A percentile compares a stretch with the other conserved stretches of the same genome.
phyloP scores from a whole-genome alignment of 2,113 vertebrate species.

The Lagopus muta region DNA sequence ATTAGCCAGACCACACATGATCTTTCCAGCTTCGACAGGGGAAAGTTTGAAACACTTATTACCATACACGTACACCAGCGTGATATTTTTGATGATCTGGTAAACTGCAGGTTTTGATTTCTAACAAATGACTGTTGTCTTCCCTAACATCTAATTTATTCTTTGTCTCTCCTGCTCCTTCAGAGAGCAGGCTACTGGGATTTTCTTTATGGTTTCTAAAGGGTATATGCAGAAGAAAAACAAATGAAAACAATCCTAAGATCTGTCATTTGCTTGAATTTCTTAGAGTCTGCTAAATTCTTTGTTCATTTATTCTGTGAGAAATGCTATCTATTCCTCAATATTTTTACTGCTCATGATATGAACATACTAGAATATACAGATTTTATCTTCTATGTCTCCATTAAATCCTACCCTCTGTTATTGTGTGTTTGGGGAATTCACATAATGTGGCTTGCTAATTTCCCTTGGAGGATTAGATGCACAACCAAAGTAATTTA shows the following conservation, averaged over 20 bases:
- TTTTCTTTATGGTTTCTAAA: neutral
- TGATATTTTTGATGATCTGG: constrained; percentile 93
- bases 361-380: neutral
- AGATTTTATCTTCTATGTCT: neutral
- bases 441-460: neutral
- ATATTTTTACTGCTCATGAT: neutral
- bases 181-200: neutral
- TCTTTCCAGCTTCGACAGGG: constrained; percentile 86
- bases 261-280: neutral
- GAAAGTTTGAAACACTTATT: constrained; percentile 91
- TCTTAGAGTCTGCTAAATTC: neutral
- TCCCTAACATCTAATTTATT: neutral
- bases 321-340: neutral
- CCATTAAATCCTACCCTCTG: neutral
- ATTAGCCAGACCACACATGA: constrained; percentile 88
- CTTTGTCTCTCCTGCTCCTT: neutral
- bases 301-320: neutral
- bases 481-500: neutral
- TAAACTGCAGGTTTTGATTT: constrained; percentile 66
- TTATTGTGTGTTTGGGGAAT: neutral
- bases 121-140: neutral
- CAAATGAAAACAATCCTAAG: neutral
- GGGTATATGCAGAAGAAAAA: neutral
- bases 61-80: constrained; percentile 94
- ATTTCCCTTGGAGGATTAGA: neutral